Base-by-base conservation (phyloP, 2,888 invertebrate genomes). In the Pimpla rufipes region DNA sequence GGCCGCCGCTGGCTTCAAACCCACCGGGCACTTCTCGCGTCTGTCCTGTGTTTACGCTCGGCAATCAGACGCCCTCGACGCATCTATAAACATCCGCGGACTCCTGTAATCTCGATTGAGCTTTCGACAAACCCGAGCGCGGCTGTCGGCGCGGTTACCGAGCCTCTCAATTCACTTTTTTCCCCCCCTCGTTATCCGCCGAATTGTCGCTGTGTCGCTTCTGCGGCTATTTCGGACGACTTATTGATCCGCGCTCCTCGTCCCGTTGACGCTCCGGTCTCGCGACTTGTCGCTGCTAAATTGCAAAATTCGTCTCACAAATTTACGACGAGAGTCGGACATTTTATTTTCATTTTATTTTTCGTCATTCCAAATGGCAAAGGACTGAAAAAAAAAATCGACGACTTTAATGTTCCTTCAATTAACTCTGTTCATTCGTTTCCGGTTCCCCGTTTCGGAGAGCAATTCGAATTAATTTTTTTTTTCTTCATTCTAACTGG, bases 21-120 rank as follows among this genome's bases (percentile, higher is more conserved):
- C 18, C 40, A 57, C 74, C 40, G 45, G 45, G 59, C 50, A 47
- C 59, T 59, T 11, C 64, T 50, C 64, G 3, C 29, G 59, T 59
- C 62, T 21, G 45, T 66, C 64, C 57, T 66, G 23, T 59, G 64
- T 71, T 77, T 81, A 81, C 67, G 57, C 47, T 47, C 66, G 76
- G 70, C 76, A 77, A 77, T 81, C 71, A 77, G 76, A 77, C 70
- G 42, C 68, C 40, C 66, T 47, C 71, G 64, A 52, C 64, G 45
- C 52, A 47, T 76, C 55, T 55, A 76, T 71, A 78, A 71, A 78
- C 81, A 47, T 66, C 57, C 47, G 10, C 40, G 7, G 35, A 76
- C 62, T 50, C 37, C 74, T 57, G 40, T 52, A 79, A 67, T 78
- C 78, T 62, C 62, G 21, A 29, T 40, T 62, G 67, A 74, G 59